Evolutionary conservation across 35 echinoderm and acorn worm genomes (phyloP), one percentile per base, ranked within the genome.

Genomic region (Strongylocentrotus purpuratus): DNA sequence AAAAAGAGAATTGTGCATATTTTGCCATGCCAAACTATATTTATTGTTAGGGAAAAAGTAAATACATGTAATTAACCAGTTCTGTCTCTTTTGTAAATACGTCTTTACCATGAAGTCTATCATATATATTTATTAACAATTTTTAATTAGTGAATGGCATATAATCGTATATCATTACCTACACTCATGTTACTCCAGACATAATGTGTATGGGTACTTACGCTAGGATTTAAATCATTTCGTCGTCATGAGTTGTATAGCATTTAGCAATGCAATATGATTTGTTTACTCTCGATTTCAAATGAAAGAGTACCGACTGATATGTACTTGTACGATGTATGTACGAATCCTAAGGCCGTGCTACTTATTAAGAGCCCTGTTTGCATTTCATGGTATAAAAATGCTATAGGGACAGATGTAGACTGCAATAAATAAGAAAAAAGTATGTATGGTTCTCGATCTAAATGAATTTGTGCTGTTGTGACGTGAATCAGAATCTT

Each of bases 1-100:
- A 78, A n/a, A 78, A 14, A 70, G 61, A 70, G 65, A 78, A 78
- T 2, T 78, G 5, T 78, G 65, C 65, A 78, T 78, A 78, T 78
- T 78, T 78, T 78, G 65, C 65, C 65, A 22, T 78, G 65, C 65
- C 65, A 78, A 78, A 78, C 65, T 78, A 78, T 78, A 78, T 78
- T 78, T 78, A 78, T 78, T 78, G 22, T 28, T 78, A 78, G 65
- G 65, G 65, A 78, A 78, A 78, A 22, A n/a, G 22, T 78, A 78
- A 78, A 78, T 28, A 78, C 65, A 78, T 78, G 65, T 78, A 78
- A 78, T 78, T 78, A 22, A 78, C 65, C 65, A 78, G 22, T 78
- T 78, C 65, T 78, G 25, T 28, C 18, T 78, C 65, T 78, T 22
- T 78, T 78, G 65, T 78, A 78, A 78, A 78, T 78, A 78, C 20